Percentiles rank a stretch among this genome's conserved stretches.
Evolutionary conservation across 1,140 invertebrate genomes (phyloP).

Genomic region (Periplaneta americana): DNA sequence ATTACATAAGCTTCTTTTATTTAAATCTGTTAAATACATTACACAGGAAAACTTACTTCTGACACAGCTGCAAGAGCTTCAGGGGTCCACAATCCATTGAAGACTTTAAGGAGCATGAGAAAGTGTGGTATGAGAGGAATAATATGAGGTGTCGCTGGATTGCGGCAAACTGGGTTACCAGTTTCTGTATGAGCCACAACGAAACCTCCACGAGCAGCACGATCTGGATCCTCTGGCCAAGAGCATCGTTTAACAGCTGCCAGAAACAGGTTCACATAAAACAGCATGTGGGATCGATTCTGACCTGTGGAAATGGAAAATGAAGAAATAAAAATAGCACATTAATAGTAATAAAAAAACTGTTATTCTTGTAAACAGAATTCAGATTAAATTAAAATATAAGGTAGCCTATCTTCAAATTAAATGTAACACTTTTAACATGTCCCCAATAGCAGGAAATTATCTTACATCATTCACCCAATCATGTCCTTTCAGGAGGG

Average conservation of each 20-base stretch:
- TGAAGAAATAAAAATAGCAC: neutral
- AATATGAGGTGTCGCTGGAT: slow-evolving; percentile 78
- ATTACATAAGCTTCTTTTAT: too few species aligned
- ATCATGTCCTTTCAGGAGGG: too few species aligned
- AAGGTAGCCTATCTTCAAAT: neutral
- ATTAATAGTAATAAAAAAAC: neutral
- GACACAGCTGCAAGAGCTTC: slow-evolving; percentile 53
- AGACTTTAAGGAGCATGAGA: slow-evolving; percentile 63
- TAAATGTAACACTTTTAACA: too few species aligned
- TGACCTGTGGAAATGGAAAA: slow-evolving; percentile 14
- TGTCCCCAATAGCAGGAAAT: too few species aligned
- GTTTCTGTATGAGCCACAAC: slow-evolving; percentile 62
- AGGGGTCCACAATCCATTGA: slow-evolving; percentile 74
- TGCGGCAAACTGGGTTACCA: slow-evolving; percentile 73
- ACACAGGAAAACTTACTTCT: slow-evolving; percentile 38
- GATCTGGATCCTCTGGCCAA: slow-evolving; percentile 74
- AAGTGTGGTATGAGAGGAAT: slow-evolving; percentile 71
- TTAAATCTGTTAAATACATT: too few species aligned
- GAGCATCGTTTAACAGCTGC: slow-evolving; percentile 80
- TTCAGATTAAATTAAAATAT: neutral
- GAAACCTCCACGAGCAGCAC: slow-evolving; percentile 75
- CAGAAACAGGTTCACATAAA: slow-evolving; percentile 67
- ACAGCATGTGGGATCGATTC: slow-evolving; percentile 51
- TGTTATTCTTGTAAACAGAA: neutral
- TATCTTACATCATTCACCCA: too few species aligned